Conservation (phyloP, 2,797 vertebrate species). For the Perodicticus potto region DNA sequence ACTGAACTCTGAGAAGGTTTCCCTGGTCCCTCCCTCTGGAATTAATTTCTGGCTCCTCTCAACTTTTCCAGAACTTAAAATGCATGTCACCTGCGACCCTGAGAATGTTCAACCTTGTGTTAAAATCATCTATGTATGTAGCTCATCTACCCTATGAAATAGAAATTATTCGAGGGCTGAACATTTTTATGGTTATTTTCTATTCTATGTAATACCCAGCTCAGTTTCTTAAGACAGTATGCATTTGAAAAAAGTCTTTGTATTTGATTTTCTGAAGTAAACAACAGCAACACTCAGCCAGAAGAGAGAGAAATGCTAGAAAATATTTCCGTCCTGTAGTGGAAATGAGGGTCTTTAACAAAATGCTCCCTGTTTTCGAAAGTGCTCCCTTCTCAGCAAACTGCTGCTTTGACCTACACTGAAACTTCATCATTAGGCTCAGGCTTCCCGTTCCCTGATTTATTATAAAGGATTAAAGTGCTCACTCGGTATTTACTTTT, state of each 20-base stretch:
- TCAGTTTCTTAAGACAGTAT: not conserved
- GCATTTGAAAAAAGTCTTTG: not conserved
- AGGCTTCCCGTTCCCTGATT: conserved; percentile 73
- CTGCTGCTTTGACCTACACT: conserved; percentile 69
- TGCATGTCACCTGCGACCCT: not conserved
- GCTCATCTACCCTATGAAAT: not conserved
- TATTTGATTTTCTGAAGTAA: conserved; percentile 6
- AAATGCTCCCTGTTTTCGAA: conserved; percentile 38
- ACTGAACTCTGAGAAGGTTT: not conserved
- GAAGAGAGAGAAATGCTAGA: not conserved
- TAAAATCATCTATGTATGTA: not conserved
- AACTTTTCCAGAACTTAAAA: not conserved
- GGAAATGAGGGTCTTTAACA: conserved; percentile 13
- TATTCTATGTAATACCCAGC: not conserved
- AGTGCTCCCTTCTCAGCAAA: conserved; percentile 1
- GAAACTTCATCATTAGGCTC: conserved; percentile 65
- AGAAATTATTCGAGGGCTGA: not conserved
- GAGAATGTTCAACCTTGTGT: not conserved
- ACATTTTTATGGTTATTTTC: conserved; percentile 21
- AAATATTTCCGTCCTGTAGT: not conserved
- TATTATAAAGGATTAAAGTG: conserved; percentile 78
- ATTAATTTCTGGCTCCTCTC: not conserved
- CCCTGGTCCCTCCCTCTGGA: not conserved
- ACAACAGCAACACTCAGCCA: not conserved
- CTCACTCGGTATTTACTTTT: conserved; percentile 80